phyloP scores from a whole-genome alignment of 2,113 vertebrate genomes.

The Chloebia gouldiae region DNA sequence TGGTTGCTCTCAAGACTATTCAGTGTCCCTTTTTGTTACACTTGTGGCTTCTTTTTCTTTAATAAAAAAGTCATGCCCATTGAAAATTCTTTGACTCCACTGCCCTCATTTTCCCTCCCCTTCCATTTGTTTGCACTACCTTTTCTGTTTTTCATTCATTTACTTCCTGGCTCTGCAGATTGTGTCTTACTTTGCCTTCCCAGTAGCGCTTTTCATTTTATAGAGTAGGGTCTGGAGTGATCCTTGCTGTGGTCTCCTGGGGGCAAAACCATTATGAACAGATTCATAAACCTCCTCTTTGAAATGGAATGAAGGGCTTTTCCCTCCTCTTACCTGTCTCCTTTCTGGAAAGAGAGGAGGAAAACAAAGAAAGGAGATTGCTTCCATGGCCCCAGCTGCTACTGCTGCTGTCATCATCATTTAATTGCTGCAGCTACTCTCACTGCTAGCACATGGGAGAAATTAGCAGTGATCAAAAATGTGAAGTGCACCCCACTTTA shows the following conservation, averaged over 20 bases:
- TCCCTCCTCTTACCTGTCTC: not conserved
- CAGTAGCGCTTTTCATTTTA: not conserved
- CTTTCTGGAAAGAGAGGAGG: not conserved
- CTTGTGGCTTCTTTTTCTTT: not conserved
- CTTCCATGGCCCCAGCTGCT: not conserved
- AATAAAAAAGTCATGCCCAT: not conserved
- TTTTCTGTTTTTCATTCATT: not conserved
- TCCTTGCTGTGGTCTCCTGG: not conserved
- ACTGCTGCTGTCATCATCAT: not conserved
- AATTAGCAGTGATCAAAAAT: slow-evolving; percentile 17
- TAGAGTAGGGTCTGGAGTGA: not conserved
- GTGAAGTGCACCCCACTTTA: not conserved
- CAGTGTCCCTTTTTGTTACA: not conserved
- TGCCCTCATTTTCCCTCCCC: not conserved
- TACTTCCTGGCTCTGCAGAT: not conserved
- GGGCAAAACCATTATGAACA: not conserved
- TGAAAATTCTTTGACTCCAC: not conserved
- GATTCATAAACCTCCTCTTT: not conserved
- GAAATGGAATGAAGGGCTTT: not conserved
- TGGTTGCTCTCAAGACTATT: not conserved
- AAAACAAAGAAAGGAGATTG: not conserved
- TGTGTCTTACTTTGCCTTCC: not conserved
- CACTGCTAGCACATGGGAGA: not conserved
- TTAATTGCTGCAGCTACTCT: not conserved
- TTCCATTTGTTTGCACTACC: not conserved